A percentile compares a stretch with the other conserved stretches of the same genome.
These are phyloP conservation scores for Oreonectes daqikongensis DNA, from an alignment of 2,797 vertebrate species.

Conservation along the genomic window DNA sequence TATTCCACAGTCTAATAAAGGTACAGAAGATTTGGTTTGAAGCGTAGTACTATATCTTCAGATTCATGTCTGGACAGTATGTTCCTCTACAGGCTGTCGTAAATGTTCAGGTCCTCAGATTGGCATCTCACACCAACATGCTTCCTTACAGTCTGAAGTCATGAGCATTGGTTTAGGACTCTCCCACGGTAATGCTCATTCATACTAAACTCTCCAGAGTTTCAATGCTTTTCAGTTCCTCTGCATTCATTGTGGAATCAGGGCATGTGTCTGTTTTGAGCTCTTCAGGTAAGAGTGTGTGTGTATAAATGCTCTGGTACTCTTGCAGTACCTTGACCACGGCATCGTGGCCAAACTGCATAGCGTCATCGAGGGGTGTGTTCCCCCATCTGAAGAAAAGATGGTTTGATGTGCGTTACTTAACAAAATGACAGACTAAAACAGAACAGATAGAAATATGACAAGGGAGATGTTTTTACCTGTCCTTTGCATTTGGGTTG, in stretches of 20 bases:
- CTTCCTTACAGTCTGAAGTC: not conserved
- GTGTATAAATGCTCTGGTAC: slow-evolving; percentile 75
- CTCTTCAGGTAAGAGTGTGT: slow-evolving; percentile 54
- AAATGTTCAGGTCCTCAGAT: not conserved
- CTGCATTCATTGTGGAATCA: slow-evolving; percentile 48
- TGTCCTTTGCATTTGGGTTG: slow-evolving; percentile 84
- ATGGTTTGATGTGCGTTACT: not conserved
- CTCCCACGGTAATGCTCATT: slow-evolving; percentile 28
- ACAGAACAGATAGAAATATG: not conserved
- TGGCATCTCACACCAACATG: slow-evolving; percentile 21
- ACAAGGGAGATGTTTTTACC: slow-evolving; percentile 70
- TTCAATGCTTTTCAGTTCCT: slow-evolving; percentile 72
- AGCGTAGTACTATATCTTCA: not conserved
- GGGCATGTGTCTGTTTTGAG: slow-evolving; percentile 40
- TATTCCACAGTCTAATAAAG: slow-evolving; percentile 11
- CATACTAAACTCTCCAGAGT: slow-evolving; percentile 68
- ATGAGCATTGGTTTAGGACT: not conserved
- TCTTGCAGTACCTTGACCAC: slow-evolving; percentile 81
- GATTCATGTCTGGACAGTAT: not conserved
- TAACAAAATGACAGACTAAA: not conserved
- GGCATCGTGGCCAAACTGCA: slow-evolving; percentile 80
- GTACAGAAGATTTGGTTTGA: slow-evolving; percentile 12
- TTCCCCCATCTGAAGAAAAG: slow-evolving; percentile 84
- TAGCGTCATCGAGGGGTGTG: slow-evolving; percentile 83
- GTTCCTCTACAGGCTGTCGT: not conserved